Percentiles rank a stretch among this genome's conserved stretches.
These are phyloP conservation scores for Brachypteracias leptosomus DNA, from an alignment of 2,113 vertebrate genomes.

Conservation along the genomic window DNA sequence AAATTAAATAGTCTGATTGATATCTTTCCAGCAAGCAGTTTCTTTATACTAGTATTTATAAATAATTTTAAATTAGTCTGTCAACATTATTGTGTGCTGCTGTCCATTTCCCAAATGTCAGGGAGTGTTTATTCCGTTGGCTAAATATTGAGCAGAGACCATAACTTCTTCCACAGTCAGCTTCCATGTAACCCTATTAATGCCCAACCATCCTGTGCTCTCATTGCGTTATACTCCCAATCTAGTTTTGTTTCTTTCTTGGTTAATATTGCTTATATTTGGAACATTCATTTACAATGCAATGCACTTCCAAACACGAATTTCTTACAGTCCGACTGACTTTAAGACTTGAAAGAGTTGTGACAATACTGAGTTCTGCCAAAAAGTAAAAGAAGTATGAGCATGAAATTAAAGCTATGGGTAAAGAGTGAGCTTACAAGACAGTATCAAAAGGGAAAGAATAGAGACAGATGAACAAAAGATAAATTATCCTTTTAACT, in stretches of 20 bases:
- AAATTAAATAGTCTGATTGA: not conserved
- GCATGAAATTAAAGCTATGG: not conserved
- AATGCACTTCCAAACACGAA: not conserved
- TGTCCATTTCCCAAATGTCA: not conserved
- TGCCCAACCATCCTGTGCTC: not conserved
- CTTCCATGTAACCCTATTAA: not conserved
- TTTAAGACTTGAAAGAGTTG: slow-evolving; percentile 2
- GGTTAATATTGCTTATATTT: not conserved
- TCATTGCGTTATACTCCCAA: fast-evolving
- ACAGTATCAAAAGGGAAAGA: not conserved
- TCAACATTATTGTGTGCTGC: not conserved
- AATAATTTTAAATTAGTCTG: not conserved
- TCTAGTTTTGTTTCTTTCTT: not conserved
- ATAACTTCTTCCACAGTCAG: not conserved
- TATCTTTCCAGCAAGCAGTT: not conserved
- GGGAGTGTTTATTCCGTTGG: not conserved
- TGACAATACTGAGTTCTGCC: not conserved
- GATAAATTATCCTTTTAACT: slow-evolving; percentile 29
- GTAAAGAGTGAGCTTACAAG: not conserved
- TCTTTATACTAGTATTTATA: not conserved
- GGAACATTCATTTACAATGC: not conserved
- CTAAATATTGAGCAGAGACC: not conserved
- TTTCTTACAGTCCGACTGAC: not conserved
- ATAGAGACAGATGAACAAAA: slow-evolving; percentile 3
- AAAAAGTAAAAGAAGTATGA: slow-evolving; percentile 1